A percentile compares a stretch with the other conserved stretches of the same genome.
Evolutionary conservation across 2,113 vertebrate genomes (phyloP).

Genomic region (Atrichornis clamosus): DNA sequence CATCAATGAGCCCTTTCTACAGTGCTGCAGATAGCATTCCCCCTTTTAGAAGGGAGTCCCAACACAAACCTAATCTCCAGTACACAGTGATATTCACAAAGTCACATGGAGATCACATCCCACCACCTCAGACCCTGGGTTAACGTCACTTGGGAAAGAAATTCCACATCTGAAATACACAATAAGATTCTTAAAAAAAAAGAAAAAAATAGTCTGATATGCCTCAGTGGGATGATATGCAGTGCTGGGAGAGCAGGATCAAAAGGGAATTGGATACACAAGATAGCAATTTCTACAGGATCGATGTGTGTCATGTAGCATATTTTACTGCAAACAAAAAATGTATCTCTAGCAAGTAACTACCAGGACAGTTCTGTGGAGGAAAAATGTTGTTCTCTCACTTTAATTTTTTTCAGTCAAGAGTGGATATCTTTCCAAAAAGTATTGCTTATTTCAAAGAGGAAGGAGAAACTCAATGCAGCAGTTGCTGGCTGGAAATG

Average conservation of each 20-base stretch:
- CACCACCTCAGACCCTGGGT: background rate
- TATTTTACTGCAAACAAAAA: background rate
- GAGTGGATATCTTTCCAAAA: background rate
- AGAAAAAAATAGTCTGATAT: background rate
- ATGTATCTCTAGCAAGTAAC: background rate
- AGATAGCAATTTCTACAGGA: background rate
- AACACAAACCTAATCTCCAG: background rate
- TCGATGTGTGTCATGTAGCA: background rate
- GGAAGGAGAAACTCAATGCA: background rate
- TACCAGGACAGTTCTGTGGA: background rate
- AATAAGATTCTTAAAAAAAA: background rate
- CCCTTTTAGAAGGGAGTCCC: background rate
- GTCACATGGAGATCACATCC: background rate
- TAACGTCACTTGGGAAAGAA: background rate
- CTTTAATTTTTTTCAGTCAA: background rate
- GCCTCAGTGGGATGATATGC: background rate
- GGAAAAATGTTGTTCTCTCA: background rate
- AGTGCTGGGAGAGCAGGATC: background rate
- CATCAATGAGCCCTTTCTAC: background rate
- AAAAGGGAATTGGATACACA: background rate
- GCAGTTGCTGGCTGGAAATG: background rate
- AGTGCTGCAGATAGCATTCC: background rate
- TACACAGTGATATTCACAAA: background rate
- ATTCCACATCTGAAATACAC: background rate
- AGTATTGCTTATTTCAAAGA: background rate